A percentile compares a stretch with the other conserved stretches of the same genome.
These are phyloP conservation scores for Diglossa brunneiventris DNA, from an alignment of 2,113 vertebrate genomes.

Conservation along the genomic window DNA sequence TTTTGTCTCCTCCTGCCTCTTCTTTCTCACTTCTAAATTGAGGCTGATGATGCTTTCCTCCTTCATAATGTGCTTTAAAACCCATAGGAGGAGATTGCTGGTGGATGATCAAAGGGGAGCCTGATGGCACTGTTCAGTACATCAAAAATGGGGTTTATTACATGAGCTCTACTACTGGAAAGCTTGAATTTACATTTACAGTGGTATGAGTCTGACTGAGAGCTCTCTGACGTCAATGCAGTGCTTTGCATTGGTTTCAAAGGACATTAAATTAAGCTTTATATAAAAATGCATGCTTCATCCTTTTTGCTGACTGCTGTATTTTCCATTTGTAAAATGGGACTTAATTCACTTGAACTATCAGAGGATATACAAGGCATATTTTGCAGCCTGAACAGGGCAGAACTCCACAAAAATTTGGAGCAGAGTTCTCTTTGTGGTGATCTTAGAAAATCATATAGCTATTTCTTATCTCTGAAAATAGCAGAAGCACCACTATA, in stretches of 20 bases:
- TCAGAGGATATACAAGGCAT: not conserved
- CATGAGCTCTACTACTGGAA: constrained; percentile 18
- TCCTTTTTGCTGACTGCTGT: not conserved
- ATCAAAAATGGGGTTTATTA: constrained; percentile 40
- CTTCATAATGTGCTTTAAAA: constrained; percentile 19
- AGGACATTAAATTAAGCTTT: constrained; percentile 28
- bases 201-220: constrained; percentile 1
- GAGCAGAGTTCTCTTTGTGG: not conserved
- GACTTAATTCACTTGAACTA: not conserved
- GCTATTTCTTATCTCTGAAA: not conserved
- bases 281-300: not conserved
- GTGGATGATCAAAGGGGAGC: constrained; percentile 26
- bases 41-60: not conserved
- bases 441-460: not conserved
- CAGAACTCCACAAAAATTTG: not conserved
- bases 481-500: not conserved
- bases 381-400: not conserved
- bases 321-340: not conserved
- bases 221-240: constrained; percentile 37
- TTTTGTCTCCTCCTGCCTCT: not conserved
- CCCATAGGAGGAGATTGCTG: not conserved
- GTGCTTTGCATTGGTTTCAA: constrained; percentile 26
- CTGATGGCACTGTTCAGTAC: not conserved
- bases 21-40: not conserved
- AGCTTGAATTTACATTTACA: constrained; percentile 41